Evolutionary conservation across 53 echinoderm and acorn worm genomes (phyloP), one percentile per base, ranked within the genome.

Genomic region (Apostichopus leukothele): DNA sequence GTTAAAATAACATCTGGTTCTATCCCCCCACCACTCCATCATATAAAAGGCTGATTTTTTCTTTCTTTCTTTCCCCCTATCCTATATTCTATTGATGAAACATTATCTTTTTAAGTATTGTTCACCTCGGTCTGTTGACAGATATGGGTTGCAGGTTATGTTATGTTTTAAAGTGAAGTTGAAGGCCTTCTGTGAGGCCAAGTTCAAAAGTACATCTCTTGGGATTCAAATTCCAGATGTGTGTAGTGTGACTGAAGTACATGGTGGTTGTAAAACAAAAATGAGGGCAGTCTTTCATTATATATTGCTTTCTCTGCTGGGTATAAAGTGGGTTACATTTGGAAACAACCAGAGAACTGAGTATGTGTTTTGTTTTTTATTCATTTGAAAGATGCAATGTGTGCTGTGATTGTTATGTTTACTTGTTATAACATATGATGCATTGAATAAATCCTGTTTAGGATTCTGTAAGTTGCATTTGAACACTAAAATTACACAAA

Each of bases 111-210:
- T 71, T 71, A 71, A 71, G 71, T 71, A 71, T 71, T 71, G 71
- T n/a, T 71, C 71, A 71, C 6, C 71, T 71, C 6, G 7, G 13
- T 6, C 18, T 6, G 71, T 19, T 71, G 71, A 71, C 71, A 71
- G 14, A 71, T 71, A 71, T 71, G 71, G 71, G 71, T 71, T 71
- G 71, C 71, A 71, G 71, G 71, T 71, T 71, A 71, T 16, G 20
- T 71, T 71, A 16, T 71, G 71, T 71, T 6, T 71, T 71, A 71
- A 6, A 5, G 71, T 16, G 20, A 71, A 71, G 71, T 71, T 71
- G 71, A 71, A 71, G 71, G 71, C 71, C 71, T 71, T 71, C 18
- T 71, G 71, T 71, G 71, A 71, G 71, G 71, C 71, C 71, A 71
- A 71, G 71, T 71, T 71, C 71, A 71, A 71, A 71, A 18, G 71